Evolutionary conservation across 2,797 vertebrate species (phyloP), one percentile per base, ranked within the genome.

Genomic region (Hyperoplus lanceolatus): DNA sequence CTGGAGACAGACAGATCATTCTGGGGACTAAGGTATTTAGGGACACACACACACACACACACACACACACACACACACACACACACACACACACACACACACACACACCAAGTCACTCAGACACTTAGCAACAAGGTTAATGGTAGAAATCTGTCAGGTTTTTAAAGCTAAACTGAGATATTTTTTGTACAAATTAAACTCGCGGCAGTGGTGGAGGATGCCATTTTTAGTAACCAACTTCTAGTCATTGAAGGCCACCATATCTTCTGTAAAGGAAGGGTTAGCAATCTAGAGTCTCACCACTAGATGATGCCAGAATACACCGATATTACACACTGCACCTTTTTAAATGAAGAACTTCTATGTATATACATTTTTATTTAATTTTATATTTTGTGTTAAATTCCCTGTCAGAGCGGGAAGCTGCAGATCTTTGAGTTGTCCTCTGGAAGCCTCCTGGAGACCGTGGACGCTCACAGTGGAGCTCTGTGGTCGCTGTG

Each of bases 401-500:
- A 29, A 29, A 29, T 29, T 55, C 68, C 77, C 77, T 62, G 42
- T 57, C 88, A 99, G 98, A 96, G 94, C 2, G 98, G 98, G 53
- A 97, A 97, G 82, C 93, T 99, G 75, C 98, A 99, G 94, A 95
- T 99, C 49, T 99, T 96, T 85, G 97, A 99, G 81, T 74, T 99
- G 93, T 95, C 97, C 16, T 98, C 98, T 12, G 98, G 97, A 75
- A 96, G 82, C 75, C 93, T 97, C 39, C 80, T 99, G 78, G 97
- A 99, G 90, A 93, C 94, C 0, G 56, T 96, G 3, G 88, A 96
- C 0, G 98, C 97, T 45, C 98, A 99, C 0, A 59, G 91, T 0
- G 97, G 97, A 42, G 96, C 97, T 0, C 62, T 99, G 80, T 99
- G 98, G 98, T 98, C 98, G 70, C 90, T 98, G 75, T 96, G 95